These are phyloP conservation scores for Champsocephalus esox DNA, from an alignment of 2,797 vertebrate genomes.

Conservation along the genomic window DNA sequence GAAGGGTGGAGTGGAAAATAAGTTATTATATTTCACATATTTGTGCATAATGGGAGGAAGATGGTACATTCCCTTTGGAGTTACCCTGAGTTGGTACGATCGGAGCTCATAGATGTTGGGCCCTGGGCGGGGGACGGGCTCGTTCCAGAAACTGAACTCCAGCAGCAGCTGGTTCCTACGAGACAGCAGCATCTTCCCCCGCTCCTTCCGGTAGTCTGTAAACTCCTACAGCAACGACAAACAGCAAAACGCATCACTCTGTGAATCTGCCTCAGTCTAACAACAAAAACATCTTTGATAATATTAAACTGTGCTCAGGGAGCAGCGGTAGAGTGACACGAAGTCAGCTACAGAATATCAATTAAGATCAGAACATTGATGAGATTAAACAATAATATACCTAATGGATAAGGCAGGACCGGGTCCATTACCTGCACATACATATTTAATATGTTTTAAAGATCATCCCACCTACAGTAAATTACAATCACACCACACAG, in stretches of 20 bases:
- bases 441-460: conserved; percentile 11
- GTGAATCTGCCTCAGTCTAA: background rate
- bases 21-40: background rate
- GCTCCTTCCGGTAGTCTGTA: conserved; percentile 89
- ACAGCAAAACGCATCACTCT: conserved; percentile 17
- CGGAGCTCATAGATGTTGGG: conserved; percentile 96
- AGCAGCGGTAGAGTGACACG: background rate
- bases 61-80: background rate
- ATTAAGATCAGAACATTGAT: no score
- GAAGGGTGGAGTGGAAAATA: background rate
- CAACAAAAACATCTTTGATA: background rate
- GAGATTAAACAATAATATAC: background rate
- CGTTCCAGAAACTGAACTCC: conserved; percentile 98
- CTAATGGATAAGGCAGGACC: background rate
- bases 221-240: conserved; percentile 85
- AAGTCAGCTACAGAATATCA: background rate
- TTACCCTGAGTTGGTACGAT: conserved; percentile 94
- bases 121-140: conserved; percentile 90
- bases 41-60: background rate
- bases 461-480: background rate
- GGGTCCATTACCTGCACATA: conserved; percentile 5
- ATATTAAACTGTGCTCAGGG: background rate
- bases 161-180: conserved; percentile 94
- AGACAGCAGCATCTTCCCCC: conserved; percentile 95
- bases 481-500: conserved; percentile 5